phyloP scores from a whole-genome alignment of 2,888 invertebrate genomes.

The Rhamnusium bicolor region DNA sequence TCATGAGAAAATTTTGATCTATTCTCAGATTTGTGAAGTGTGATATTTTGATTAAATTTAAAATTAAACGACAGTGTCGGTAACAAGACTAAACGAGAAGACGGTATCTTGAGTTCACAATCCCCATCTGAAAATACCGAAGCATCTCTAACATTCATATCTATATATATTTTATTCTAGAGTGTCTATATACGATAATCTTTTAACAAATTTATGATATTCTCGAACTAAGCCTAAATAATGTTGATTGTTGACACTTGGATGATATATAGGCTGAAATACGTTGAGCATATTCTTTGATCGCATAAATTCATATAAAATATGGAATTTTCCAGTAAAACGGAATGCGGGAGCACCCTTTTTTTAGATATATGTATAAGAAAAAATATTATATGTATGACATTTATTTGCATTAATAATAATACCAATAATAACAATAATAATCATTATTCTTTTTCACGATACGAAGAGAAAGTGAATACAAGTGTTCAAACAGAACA shows the following conservation, averaged over 20 bases:
- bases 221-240: background rate
- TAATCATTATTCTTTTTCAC: too few relatives aligned
- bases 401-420: too few relatives aligned
- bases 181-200: background rate
- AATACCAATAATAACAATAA: too few relatives aligned
- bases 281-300: background rate
- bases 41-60: background rate
- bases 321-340: background rate
- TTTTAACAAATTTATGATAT: background rate
- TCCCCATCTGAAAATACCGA: background rate
- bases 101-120: background rate
- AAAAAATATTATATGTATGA: too few relatives aligned
- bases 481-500: too few relatives aligned
- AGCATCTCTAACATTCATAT: background rate
- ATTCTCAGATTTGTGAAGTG: too few relatives aligned
- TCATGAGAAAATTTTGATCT: too few relatives aligned
- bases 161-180: background rate
- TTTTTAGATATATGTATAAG: too few relatives aligned
- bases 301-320: background rate
- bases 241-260: background rate
- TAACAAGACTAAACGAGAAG: background rate
- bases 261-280: background rate
- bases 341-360: background rate
- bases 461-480: too few relatives aligned
- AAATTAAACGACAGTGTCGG: background rate